phyloP scores from a whole-genome alignment of 2,113 vertebrate species.

The Anhinga rufa region DNA sequence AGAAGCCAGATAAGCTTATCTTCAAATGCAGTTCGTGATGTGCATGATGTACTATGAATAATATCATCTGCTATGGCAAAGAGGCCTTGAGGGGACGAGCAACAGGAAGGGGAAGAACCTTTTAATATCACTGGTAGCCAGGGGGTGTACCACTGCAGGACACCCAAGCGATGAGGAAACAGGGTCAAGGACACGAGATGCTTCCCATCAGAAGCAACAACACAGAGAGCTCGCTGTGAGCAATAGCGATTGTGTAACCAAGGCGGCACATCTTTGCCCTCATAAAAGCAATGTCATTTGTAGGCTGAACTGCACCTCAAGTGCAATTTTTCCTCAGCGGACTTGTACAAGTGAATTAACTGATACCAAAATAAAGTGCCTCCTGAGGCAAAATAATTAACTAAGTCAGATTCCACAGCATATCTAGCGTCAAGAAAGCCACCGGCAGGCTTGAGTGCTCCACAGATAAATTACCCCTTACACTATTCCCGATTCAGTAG shows the following conservation, averaged over 20 bases:
- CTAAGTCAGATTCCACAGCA: neutral
- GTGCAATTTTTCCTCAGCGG: neutral
- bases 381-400: conserved; percentile 16
- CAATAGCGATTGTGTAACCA: neutral
- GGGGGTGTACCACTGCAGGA: neutral
- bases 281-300: neutral
- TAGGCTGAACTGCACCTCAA: neutral
- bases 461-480: neutral
- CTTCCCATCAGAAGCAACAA: neutral
- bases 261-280: neutral
- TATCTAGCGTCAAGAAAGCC: neutral
- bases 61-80: neutral
- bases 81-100: neutral
- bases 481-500: neutral
- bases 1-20: neutral
- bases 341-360: neutral
- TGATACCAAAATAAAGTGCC: neutral
- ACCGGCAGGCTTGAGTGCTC: neutral
- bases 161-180: neutral
- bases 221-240: rapidly evolving
- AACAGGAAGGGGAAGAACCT: neutral
- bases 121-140: neutral
- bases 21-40: neutral
- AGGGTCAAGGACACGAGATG: neutral
- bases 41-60: neutral